Evolutionary conservation across 2,113 vertebrate species (phyloP).

Genomic region (Leptocoma aspasia): DNA sequence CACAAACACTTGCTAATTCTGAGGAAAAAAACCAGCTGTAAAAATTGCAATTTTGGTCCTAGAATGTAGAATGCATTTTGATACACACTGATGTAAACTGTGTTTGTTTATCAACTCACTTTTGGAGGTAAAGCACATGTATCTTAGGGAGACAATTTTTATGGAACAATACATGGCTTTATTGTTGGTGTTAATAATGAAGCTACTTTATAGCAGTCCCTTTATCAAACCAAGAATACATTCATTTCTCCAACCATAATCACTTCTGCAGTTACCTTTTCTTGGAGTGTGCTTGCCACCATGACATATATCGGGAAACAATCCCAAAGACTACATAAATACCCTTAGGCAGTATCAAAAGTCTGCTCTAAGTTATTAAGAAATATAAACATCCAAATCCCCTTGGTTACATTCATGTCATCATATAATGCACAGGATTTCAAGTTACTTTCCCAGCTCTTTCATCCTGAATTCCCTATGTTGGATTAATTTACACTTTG

Average conservation of each 20-base stretch:
- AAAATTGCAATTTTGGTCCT: neutral
- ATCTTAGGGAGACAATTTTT: neutral
- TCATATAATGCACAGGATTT: neutral
- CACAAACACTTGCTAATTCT: neutral
- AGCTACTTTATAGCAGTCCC: neutral
- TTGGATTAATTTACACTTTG: neutral
- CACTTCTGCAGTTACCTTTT: neutral
- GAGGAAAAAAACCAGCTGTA: neutral
- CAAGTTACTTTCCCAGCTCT: neutral
- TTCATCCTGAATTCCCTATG: neutral
- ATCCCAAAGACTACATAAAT: neutral
- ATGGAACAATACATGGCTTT: neutral
- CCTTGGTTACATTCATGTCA: neutral
- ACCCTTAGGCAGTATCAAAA: neutral
- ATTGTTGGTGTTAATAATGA: neutral
- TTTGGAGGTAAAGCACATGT: neutral
- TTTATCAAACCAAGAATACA: neutral
- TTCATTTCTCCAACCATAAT: neutral
- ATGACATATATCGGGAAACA: neutral
- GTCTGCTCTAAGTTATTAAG: neutral
- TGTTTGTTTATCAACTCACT: neutral
- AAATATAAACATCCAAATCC: neutral
- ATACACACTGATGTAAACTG: neutral
- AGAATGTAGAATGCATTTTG: neutral
- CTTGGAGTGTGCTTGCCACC: neutral